phyloP scores from a whole-genome alignment of 2,113 vertebrate genomes.

The Chaetops frenatus region DNA sequence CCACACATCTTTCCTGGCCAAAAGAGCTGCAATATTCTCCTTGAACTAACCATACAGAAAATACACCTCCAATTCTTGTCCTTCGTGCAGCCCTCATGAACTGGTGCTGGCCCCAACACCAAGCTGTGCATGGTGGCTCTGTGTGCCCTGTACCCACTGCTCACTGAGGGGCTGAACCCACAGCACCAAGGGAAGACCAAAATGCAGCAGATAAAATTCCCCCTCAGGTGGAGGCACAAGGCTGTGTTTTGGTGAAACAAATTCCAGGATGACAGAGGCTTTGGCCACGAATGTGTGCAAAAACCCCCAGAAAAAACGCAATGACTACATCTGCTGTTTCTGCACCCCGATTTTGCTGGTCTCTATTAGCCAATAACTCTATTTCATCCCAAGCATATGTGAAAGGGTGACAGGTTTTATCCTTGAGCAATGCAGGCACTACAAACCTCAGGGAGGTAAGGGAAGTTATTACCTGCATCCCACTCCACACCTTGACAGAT shows the following conservation, averaged over 20 bases:
- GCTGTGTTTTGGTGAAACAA: rapidly evolving
- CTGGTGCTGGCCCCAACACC: background rate
- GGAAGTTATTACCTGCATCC: background rate
- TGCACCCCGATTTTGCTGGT: rapidly evolving
- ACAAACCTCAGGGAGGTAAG: background rate
- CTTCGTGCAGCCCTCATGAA: background rate
- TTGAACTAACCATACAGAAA: background rate
- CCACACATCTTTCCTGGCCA: background rate
- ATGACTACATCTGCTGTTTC: background rate
- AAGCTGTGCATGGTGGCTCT: rapidly evolving
- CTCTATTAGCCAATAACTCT: background rate
- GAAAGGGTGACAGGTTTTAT: background rate
- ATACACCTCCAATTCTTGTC: rapidly evolving
- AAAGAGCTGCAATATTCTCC: background rate
- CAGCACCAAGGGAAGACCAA: background rate
- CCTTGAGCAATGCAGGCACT: background rate
- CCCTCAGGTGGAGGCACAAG: background rate
- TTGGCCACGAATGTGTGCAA: background rate
- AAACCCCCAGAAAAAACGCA: background rate
- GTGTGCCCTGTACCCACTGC: background rate
- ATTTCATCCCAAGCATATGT: background rate
- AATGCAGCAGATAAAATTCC: background rate
- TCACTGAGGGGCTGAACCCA: background rate
- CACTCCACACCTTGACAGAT: background rate
- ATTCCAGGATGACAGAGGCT: background rate